Percentiles rank a stretch among this genome's conserved stretches.
Conservation (phyloP, 2,113 vertebrate species). For the Riparia riparia region DNA sequence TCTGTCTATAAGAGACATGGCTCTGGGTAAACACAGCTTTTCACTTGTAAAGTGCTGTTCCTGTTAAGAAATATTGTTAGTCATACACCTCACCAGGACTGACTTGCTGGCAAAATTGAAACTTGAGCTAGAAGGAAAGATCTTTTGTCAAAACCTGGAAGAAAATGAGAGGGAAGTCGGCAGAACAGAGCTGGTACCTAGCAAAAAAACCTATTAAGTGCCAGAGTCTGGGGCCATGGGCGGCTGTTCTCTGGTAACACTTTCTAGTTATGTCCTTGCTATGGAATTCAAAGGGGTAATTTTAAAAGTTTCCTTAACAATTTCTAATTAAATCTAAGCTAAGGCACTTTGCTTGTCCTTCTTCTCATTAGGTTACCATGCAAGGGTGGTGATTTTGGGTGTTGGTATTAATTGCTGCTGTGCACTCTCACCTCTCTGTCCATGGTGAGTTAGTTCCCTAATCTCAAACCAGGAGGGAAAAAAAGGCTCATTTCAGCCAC, state of each 20-base stretch:
- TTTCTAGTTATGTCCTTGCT: not conserved
- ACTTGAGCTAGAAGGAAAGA: not conserved
- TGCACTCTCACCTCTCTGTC: not conserved
- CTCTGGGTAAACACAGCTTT: not conserved
- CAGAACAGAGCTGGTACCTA: not conserved
- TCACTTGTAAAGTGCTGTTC: conserved; percentile 26
- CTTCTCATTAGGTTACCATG: not conserved
- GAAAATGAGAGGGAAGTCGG: not conserved
- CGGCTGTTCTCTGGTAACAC: conserved; percentile 6
- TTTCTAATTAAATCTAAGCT: not conserved
- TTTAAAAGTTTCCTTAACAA: not conserved
- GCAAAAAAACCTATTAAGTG: not conserved
- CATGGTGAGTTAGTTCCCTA: not conserved
- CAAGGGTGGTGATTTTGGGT: not conserved
- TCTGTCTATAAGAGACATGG: not conserved
- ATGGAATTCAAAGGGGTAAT: not conserved
- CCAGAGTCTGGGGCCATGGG: not conserved
- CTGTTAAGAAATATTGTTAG: conserved; percentile 36
- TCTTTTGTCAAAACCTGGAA: conserved; percentile 4
- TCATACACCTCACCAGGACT: conserved; percentile 1
- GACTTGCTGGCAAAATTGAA: conserved; percentile 18
- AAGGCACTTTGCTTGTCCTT: not conserved
- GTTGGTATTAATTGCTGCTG: not conserved
- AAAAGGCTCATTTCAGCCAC: not conserved
- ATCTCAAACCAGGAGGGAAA: not conserved